phyloP scores from a whole-genome alignment of 2,888 invertebrate species.

The Petrolisthes manimaculis region DNA sequence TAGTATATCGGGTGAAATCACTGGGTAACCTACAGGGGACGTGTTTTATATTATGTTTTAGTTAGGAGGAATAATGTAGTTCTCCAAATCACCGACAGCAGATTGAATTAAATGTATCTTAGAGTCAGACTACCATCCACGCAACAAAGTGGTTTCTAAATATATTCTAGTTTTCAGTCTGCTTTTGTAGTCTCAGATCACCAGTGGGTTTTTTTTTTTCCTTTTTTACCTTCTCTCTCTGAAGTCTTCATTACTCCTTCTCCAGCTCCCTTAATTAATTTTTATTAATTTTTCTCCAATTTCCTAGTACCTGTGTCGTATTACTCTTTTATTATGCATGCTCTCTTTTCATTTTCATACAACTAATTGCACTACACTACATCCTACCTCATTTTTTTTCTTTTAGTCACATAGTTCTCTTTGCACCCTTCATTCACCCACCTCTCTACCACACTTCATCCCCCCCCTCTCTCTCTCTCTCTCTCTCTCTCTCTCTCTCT shows the following conservation, averaged over 20 bases:
- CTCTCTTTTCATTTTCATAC: neutral
- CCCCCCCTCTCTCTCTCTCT: neutral
- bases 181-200: too few relatives aligned
- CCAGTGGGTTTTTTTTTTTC: neutral
- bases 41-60: too few relatives aligned
- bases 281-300: neutral
- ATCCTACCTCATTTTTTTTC: neutral
- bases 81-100: too few relatives aligned
- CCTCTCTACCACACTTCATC: neutral
- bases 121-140: too few relatives aligned
- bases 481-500: neutral
- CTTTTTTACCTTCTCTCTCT: neutral
- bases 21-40: too few relatives aligned
- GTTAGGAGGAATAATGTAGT: too few relatives aligned
- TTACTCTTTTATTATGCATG: neutral
- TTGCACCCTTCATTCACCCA: neutral
- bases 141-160: too few relatives aligned
- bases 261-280: neutral
- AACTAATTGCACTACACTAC: neutral
- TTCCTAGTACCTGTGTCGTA: neutral
- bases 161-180: too few relatives aligned
- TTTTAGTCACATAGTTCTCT: neutral
- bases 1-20: too few relatives aligned
- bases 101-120: too few relatives aligned
- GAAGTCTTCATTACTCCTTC: neutral